Percentiles rank a stretch among this genome's conserved stretches.
Conservation (phyloP, 2,797 vertebrate genomes). For the Halcyon leucocephala region DNA sequence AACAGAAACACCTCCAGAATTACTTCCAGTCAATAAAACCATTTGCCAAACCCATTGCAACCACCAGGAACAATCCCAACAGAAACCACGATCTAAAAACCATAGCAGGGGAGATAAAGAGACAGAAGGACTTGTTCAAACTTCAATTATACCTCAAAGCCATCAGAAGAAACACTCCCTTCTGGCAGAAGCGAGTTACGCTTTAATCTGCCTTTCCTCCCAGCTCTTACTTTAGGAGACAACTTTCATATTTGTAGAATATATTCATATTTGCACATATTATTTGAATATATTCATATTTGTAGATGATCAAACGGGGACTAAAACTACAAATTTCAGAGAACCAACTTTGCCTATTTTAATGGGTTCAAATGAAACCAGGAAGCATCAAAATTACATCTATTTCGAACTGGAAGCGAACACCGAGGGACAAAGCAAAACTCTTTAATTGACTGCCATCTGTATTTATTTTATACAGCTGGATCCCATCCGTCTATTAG, state of each 20-base stretch:
- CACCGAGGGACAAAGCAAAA: neutral
- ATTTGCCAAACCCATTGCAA: neutral
- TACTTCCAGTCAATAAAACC: neutral
- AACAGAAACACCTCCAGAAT: neutral
- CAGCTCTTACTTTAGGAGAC: neutral
- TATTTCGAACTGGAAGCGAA: fast-evolving
- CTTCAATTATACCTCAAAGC: neutral
- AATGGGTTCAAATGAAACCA: neutral
- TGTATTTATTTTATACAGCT: fast-evolving
- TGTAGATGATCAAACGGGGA: neutral
- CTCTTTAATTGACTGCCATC: neutral
- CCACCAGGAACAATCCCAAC: neutral
- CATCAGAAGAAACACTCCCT: neutral
- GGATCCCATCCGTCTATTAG: fast-evolving
- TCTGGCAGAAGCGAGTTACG: neutral
- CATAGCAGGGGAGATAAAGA: fast-evolving
- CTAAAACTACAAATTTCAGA: neutral
- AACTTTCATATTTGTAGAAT: neutral
- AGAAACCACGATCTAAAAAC: neutral
- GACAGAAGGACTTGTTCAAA: neutral
- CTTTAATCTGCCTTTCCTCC: neutral
- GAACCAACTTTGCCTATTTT: neutral
- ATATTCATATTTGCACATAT: too few species aligned
- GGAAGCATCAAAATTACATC: neutral
- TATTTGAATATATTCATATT: too few species aligned